phyloP scores from a whole-genome alignment of 2,113 vertebrate species.

The Peucedramus taeniatus region DNA sequence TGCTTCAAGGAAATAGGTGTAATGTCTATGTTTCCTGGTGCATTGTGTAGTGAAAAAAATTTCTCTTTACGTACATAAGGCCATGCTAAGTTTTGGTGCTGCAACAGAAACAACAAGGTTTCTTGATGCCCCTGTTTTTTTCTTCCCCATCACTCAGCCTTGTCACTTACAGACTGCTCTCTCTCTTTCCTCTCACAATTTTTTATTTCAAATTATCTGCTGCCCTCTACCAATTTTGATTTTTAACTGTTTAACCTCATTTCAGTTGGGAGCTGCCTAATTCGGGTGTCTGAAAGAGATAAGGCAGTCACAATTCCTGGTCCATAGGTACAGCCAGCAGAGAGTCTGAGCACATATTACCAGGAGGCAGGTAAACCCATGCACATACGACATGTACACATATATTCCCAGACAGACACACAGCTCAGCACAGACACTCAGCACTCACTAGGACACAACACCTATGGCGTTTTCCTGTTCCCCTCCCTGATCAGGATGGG shows the following conservation, averaged over 20 bases:
- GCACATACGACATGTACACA: accelerated
- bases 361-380: neutral
- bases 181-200: neutral
- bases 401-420: neutral
- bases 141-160: neutral
- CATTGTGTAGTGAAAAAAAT: neutral
- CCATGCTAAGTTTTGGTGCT: neutral
- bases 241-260: neutral
- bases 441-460: neutral
- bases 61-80: neutral
- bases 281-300: neutral
- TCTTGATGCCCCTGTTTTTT: neutral
- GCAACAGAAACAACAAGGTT: neutral
- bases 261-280: neutral
- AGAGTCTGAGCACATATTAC: neutral
- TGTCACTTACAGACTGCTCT: neutral
- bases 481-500: neutral
- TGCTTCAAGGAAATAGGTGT: neutral
- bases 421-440: neutral
- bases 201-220: neutral
- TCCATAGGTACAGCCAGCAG: neutral
- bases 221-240: neutral
- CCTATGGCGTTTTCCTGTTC: accelerated
- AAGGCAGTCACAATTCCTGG: neutral
- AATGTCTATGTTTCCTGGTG: neutral